Evolutionary conservation across 1,140 invertebrate genomes (phyloP).

Genomic region (Phenacoccus solenopsis): DNA sequence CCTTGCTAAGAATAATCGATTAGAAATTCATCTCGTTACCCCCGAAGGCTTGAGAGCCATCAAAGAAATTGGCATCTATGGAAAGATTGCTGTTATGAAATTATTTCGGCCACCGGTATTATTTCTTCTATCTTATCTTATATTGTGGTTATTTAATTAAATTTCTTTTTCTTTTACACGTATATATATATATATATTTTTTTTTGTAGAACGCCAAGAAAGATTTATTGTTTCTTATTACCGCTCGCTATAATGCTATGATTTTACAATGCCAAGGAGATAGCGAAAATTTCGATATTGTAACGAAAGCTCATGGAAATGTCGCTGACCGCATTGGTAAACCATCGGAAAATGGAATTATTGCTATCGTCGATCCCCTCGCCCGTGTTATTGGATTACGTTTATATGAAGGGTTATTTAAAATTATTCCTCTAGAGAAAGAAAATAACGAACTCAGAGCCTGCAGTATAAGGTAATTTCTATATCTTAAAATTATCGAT

Average conservation of each 20-base stretch:
- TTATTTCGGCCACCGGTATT: conserved; percentile 79
- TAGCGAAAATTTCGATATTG: conserved; percentile 71
- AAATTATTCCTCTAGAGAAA: conserved; percentile 87
- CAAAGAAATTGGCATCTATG: conserved; percentile 93
- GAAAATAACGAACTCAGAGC: conserved; percentile 88
- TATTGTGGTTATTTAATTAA: background rate
- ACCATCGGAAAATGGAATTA: conserved; percentile 83
- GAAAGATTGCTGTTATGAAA: conserved; percentile 88
- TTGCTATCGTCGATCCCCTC: conserved; percentile 91
- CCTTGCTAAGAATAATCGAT: conserved; percentile 83
- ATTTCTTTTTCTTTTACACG: background rate
- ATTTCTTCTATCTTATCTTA: too few relatives aligned
- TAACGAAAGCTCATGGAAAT: conserved; percentile 93
- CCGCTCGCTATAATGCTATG: conserved; percentile 89
- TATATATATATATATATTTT: conserved; percentile 18
- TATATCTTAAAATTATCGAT: background rate
- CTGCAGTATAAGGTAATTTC: conserved; percentile 66
- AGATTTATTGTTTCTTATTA: conserved; percentile 89
- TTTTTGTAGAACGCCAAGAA: conserved; percentile 72
- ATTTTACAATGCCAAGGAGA: conserved; percentile 79
- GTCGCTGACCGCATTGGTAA: conserved; percentile 82
- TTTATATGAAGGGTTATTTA: conserved; percentile 93
- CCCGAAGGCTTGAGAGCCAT: conserved; percentile 88
- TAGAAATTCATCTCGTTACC: conserved; percentile 94
- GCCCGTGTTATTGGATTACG: conserved; percentile 86